phyloP scores from a whole-genome alignment of 2,113 vertebrate species.

The Recurvirostra avosetta region DNA sequence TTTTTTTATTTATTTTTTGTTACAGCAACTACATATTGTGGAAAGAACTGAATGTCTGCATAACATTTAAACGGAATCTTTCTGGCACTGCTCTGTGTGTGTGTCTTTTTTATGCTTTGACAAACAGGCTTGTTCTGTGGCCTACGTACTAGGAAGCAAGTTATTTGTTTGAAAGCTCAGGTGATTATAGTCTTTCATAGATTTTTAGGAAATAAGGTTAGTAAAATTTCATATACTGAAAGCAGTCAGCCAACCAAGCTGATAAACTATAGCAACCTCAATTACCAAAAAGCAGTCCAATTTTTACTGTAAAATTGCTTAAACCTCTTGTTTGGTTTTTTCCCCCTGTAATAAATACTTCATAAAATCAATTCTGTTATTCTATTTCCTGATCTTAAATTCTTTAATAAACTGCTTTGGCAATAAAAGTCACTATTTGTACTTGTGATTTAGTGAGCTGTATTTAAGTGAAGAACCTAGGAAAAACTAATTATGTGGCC shows the following conservation, averaged over 20 bases:
- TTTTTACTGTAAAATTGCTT: not conserved
- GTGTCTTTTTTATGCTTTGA: not conserved
- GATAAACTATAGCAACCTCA: not conserved
- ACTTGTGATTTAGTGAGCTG: not conserved
- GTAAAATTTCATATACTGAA: not conserved
- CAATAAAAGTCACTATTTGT: not conserved
- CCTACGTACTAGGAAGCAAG: not conserved
- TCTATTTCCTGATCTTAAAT: not conserved
- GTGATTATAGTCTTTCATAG: not conserved
- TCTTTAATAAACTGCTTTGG: not conserved
- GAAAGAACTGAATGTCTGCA: not conserved
- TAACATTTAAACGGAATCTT: not conserved
- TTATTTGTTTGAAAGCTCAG: constrained; percentile 16
- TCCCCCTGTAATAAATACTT: not conserved
- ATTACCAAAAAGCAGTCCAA: not conserved
- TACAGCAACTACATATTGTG: not conserved
- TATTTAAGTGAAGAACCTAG: not conserved
- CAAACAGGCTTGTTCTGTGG: not conserved
- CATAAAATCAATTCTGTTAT: not conserved
- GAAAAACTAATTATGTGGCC: not conserved
- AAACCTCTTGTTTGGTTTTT: not conserved
- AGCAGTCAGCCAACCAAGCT: not conserved
- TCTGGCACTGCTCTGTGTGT: not conserved
- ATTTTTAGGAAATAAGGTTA: not conserved
- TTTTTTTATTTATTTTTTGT: not conserved